Evolutionary conservation across 2,888 invertebrate species (phyloP).

Genomic region (Rhagium mordax): DNA sequence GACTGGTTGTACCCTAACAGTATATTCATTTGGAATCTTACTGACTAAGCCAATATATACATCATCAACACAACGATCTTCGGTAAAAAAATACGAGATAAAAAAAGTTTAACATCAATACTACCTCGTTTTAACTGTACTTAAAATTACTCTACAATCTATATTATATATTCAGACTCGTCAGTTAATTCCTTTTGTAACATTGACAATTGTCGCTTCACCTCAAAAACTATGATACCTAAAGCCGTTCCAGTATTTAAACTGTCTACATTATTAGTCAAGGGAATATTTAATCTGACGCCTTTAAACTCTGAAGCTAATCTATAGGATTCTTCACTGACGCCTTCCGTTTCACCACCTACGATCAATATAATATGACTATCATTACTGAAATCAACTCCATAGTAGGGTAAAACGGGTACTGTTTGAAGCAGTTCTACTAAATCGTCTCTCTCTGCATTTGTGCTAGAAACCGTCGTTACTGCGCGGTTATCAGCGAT

Average conservation of each 20-base stretch:
- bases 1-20: no score
- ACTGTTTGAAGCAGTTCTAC: constrained; percentile 34
- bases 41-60: no score
- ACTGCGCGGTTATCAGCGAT: constrained; percentile 79
- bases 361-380: constrained; percentile 80
- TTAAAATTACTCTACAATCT: no score
- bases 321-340: constrained; percentile 82
- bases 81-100: no score
- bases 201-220: constrained; percentile 76
- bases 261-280: constrained; percentile 85
- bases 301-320: constrained; percentile 76
- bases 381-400: constrained; percentile 73
- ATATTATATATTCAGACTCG: no score
- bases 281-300: constrained; percentile 83
- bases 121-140: no score
- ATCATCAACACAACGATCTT: no score
- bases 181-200: background rate
- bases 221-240: constrained; percentile 89
- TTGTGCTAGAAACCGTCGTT: constrained; percentile 26
- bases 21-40: no score
- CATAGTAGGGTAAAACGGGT: constrained; percentile 73
- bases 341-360: constrained; percentile 92
- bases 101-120: no score
- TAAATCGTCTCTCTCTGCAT: constrained; percentile 19
- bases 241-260: constrained; percentile 89